Base-by-base conservation (phyloP, 2,888 invertebrate genomes). In the Sthenelais limicola region DNA sequence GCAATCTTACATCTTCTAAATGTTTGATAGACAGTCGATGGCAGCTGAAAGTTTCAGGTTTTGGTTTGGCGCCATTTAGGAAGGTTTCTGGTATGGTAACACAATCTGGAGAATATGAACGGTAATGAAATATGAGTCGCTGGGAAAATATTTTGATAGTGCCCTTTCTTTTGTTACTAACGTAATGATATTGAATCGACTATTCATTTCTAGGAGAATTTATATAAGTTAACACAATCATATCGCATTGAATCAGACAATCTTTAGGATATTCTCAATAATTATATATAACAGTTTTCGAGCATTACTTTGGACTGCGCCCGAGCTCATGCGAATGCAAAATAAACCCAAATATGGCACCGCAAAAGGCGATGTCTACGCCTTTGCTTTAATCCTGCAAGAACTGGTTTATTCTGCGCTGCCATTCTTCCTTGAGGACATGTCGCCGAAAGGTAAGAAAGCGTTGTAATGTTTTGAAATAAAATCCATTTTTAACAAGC, bases 371-470 rank as follows among this genome's bases (percentile, higher is more conserved):
- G 86, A 86, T 72, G 94, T 96, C 30, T 96, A 95, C 88, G 94
- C 95, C 79, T 96, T 96, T 85, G 94, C 93, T 0, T 93, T 96
- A 69, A 95, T 96, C 74, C 89, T 96, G 49, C 95, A 96, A 84
- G 96, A 96, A 89, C 95, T 96, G 68, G 93, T 95, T n/a, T 85
- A 85, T 76, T 79, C 86, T 70, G 82, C 78, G 51, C 84, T 86
- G 0, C 84, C 85, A 1, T 86, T 38, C 35, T 72, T 72, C 67
- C 28, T 66, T 18, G 72, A 72, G 1, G 26, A 35, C 51, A 72
- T 56, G 51, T 26, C 51, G 5, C 72, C 72, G 1, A 72, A 67
- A 38, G 72, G 72, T 72, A 67, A 51, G 21, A 33, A n/a, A n/a
- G n/a, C n/a, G n/a, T n/a, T n/a, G n/a, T n/a, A n/a, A n/a, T n/a